Evolutionary conservation across 2,113 vertebrate genomes (phyloP), one percentile per base, ranked within the genome.

Genomic region (Nematolebias whitei): DNA sequence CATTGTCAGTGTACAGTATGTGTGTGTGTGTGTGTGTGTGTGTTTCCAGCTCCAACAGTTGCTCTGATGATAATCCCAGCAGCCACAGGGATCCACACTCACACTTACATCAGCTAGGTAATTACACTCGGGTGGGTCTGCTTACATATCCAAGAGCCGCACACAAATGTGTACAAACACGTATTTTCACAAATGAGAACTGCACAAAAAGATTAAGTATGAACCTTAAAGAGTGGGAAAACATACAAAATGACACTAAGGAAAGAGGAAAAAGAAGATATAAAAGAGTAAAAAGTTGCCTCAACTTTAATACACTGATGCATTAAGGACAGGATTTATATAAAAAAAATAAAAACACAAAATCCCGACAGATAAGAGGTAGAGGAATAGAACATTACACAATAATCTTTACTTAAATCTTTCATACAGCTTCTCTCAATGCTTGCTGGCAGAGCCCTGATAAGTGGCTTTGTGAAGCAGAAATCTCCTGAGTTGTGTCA

Each of bases 1-100:
- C 80, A 83, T 88, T 87, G 84, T 89, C 72, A 66, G 66, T 73
- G 55, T 74, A 51, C 69, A 20, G 70, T 51, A 39, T 55, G 62
- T 68, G 66, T 72, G 75, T 76, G 68, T 70, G 59, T 65, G 47
- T 60, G 64, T 65, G 68, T 71, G 53, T 68, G 74, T 71, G 71
- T 63, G 63, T 49, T 74, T 63, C 71, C 73, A 88, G 81, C 71
- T 75, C 84, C 85, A 85, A 87, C 82, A 89, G 71, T 86, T 84
- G 81, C 85, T 88, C 87, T 87, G 87, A 85, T 89, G 84, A 86
- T 90, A 90, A 90, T 91, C 88, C 88, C 69, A 38, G 73, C 83
- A 88, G 82, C 79, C 82, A 58, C 68, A 79, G 82, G 74, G 87
- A 86, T 88, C 81, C 85, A 83, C 78, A 83, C 83, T 79, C 76